These are phyloP conservation scores for Rhinoraja longicauda DNA, from an alignment of 2,797 vertebrate genomes.

Conservation along the genomic window DNA sequence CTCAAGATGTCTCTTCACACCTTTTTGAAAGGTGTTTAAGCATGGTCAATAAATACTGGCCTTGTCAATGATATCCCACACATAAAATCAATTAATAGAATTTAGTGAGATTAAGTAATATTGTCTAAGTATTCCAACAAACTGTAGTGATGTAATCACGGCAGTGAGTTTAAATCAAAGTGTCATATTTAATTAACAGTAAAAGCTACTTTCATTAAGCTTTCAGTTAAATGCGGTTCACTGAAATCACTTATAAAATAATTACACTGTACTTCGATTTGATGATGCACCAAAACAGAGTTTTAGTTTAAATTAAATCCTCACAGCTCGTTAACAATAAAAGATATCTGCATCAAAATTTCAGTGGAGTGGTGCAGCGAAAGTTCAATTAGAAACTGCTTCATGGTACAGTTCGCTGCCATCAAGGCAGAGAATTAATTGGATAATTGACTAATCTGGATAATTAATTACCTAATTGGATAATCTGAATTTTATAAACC, in stretches of 20 bases:
- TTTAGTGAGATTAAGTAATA: neutral
- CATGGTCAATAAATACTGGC: too few relatives aligned
- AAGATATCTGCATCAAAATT: slow-evolving; percentile 38
- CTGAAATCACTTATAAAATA: slow-evolving; percentile 38
- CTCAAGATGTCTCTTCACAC: too few relatives aligned
- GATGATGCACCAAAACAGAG: slow-evolving; percentile 38
- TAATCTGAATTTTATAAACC: slow-evolving; percentile 32
- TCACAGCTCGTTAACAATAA: slow-evolving; percentile 39
- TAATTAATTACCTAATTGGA: slow-evolving; percentile 39
- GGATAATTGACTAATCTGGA: slow-evolving; percentile 37
- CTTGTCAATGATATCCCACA: too few relatives aligned
- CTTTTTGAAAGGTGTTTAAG: too few relatives aligned
- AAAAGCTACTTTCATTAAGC: slow-evolving; percentile 36
- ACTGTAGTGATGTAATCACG: slow-evolving; percentile 17
- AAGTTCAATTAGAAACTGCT: slow-evolving; percentile 38
- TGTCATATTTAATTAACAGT: slow-evolving; percentile 35
- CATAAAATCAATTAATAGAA: neutral
- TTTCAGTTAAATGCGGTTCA: slow-evolving; percentile 24
- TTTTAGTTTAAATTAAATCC: slow-evolving; percentile 37
- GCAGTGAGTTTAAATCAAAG: slow-evolving; percentile 28
- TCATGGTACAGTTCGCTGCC: slow-evolving; percentile 22
- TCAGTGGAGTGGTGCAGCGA: slow-evolving; percentile 35
- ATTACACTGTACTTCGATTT: slow-evolving; percentile 37
- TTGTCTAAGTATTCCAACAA: neutral
- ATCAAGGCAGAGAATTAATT: slow-evolving; percentile 38